Percentiles rank a stretch among this genome's conserved stretches.
These are phyloP conservation scores for Sternarchorhynchus goeldii DNA, from an alignment of 2,797 vertebrate species.

Conservation along the genomic window DNA sequence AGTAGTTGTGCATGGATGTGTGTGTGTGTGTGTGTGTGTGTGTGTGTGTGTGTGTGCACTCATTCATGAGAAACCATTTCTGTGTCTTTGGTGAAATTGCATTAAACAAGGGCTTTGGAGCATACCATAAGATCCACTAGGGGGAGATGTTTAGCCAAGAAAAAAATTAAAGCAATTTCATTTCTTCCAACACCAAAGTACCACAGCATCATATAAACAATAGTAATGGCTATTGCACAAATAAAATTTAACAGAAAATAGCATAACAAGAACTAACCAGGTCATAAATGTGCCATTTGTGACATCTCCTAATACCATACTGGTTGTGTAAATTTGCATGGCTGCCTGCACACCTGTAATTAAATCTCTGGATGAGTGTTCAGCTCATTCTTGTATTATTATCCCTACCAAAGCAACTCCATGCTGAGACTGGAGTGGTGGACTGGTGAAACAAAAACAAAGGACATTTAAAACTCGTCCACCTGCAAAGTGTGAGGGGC, in stretches of 20 bases:
- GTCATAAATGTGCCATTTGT: conserved; percentile 35
- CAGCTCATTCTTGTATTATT: conserved; percentile 5
- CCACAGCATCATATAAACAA: conserved; percentile 31
- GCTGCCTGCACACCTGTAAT: conserved; percentile 40
- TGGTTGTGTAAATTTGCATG: conserved; percentile 28
- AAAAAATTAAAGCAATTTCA: not conserved
- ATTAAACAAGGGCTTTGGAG: not conserved
- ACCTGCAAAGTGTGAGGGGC: not conserved
- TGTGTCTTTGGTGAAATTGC: conserved; percentile 22
- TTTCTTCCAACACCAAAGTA: conserved; percentile 9
- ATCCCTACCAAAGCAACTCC: conserved; percentile 9
- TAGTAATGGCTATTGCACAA: conserved; percentile 37
- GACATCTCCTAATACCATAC: conserved; percentile 35
- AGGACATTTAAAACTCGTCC: too few species aligned
- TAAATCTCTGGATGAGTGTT: conserved; percentile 42
- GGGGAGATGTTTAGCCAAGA: conserved; percentile 54
- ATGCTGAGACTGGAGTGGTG: not conserved
- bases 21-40: conserved; percentile 8
- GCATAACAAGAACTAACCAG: conserved; percentile 28
- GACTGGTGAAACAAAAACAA: conserved; percentile 5
- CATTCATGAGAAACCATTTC: not conserved
- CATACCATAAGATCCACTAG: conserved; percentile 38
- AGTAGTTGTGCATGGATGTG: conserved; percentile 54
- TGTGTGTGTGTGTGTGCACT: not conserved
- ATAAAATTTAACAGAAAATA: conserved; percentile 40